A percentile compares a stretch with the other conserved stretches of the same genome.
These are phyloP conservation scores for Spialia ferax DNA, from an alignment of 2,888 invertebrate species.

Conservation along the genomic window DNA sequence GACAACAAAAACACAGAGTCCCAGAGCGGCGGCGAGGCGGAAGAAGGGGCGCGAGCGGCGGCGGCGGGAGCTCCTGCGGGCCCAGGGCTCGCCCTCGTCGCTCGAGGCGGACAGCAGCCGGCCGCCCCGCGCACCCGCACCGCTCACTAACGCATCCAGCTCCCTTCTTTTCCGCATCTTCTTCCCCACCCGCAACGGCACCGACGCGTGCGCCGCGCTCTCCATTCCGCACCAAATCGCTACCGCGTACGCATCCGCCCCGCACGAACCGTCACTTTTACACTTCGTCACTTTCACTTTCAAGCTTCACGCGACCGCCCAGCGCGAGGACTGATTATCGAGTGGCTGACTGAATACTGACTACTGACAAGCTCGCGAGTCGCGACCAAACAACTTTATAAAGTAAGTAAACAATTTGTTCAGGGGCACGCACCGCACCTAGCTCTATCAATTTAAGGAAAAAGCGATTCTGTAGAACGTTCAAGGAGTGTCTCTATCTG, in stretches of 20 bases:
- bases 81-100: slow-evolving; percentile 86
- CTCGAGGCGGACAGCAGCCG: slow-evolving; percentile 88
- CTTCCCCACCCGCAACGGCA: slow-evolving; percentile 89
- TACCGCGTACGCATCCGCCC: slow-evolving; percentile 77
- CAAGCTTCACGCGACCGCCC: slow-evolving; percentile 60
- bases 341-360: too few species aligned
- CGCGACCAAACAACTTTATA: slow-evolving; percentile 53
- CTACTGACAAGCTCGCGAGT: slow-evolving; percentile 47
- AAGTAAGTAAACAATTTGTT: slow-evolving; percentile 11
- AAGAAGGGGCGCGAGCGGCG: slow-evolving; percentile 83
- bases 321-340: slow-evolving; percentile 56
- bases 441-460: slow-evolving; percentile 36
- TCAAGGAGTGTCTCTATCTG: slow-evolving; percentile 16
- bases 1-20: slow-evolving; percentile 88
- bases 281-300: slow-evolving; percentile 54
- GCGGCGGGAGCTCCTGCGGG: slow-evolving; percentile 66
- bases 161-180: slow-evolving; percentile 93
- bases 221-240: slow-evolving; percentile 71
- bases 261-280: slow-evolving; percentile 41
- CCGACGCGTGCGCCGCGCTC: slow-evolving; percentile 87
- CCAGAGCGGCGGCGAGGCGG: slow-evolving; percentile 87
- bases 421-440: slow-evolving; percentile 27
- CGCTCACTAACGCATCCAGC: slow-evolving; percentile 90
- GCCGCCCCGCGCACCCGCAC: slow-evolving; percentile 79
- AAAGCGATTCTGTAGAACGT: not conserved